Percentiles rank a stretch among this genome's conserved stretches.
Evolutionary conservation across 2,113 vertebrate species (phyloP).

Genomic region (Bathybates hornii): DNA sequence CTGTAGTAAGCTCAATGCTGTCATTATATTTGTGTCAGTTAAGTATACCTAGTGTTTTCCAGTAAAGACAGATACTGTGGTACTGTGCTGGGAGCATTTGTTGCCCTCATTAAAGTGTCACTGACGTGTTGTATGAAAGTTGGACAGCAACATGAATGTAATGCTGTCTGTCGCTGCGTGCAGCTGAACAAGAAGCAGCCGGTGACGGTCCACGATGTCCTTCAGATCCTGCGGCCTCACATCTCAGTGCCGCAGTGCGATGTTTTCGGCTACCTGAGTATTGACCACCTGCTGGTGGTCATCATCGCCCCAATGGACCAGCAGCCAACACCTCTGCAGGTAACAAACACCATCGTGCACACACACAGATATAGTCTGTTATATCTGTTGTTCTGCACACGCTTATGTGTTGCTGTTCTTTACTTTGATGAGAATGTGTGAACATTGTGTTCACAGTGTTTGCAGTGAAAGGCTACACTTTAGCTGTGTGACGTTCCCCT

Average conservation of each 20-base stretch:
- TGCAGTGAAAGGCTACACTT: not conserved
- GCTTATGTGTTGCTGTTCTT: not conserved
- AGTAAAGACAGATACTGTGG: rapidly evolving
- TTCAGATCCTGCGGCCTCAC: conserved; percentile 85
- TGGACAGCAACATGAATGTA: not conserved
- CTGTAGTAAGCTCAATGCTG: not conserved
- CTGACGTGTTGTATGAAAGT: not conserved
- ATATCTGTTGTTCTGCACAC: not conserved
- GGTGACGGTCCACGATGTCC: conserved; percentile 84
- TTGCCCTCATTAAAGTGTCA: not conserved
- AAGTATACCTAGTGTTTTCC: not conserved
- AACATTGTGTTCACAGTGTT: not conserved
- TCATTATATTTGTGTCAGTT: not conserved
- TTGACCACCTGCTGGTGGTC: conserved; percentile 88
- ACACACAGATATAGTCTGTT: not conserved
- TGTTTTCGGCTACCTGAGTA: conserved; percentile 93
- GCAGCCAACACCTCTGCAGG: conserved; percentile 89
- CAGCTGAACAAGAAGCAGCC: conserved; percentile 87
- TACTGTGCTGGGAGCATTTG: not conserved
- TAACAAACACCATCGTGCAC: conserved; percentile 29
- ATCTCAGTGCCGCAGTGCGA: conserved; percentile 96
- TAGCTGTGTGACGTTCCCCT: not conserved
- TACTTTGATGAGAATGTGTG: not conserved
- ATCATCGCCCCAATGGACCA: conserved; percentile 91
- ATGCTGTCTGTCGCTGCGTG: not conserved